Conservation (phyloP, 2,888 invertebrate genomes). For the Petrolisthes cinctipes region DNA sequence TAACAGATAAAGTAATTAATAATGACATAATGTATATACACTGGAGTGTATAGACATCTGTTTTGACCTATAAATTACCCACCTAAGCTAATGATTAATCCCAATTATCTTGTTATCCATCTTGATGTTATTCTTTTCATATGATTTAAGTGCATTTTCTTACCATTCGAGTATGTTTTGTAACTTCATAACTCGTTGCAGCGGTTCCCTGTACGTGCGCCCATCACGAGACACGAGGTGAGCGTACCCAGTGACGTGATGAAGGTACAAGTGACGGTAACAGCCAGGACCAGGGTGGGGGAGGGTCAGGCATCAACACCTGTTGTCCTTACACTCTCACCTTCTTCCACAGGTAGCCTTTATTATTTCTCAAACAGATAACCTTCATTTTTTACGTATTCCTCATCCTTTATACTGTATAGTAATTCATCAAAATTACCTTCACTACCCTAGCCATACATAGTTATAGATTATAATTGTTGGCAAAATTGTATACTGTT, state of each 20-base stretch:
- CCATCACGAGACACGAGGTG: constrained; percentile 44
- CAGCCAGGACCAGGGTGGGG: constrained; percentile 54
- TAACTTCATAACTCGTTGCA: not conserved
- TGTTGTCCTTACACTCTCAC: constrained; percentile 10
- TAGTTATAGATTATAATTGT: no score
- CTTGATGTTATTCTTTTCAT: not conserved
- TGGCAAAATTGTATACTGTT: not conserved
- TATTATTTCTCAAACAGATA: no score
- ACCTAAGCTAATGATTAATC: not conserved
- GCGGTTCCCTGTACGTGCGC: constrained; percentile 43
- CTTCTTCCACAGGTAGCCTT: not conserved
- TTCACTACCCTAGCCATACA: no score
- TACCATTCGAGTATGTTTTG: not conserved
- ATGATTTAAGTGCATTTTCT: not conserved
- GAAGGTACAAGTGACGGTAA: constrained; percentile 33
- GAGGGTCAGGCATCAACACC: constrained; percentile 54
- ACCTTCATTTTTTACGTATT: no score
- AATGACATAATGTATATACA: not conserved
- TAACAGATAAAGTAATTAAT: not conserved
- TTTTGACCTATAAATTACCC: no score
- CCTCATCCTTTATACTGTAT: no score
- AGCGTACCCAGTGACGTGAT: constrained; percentile 2
- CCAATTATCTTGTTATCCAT: not conserved
- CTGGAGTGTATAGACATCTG: not conserved
- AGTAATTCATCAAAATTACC: no score